Conservation (phyloP, 2,113 vertebrate genomes). For the Gallinago jamesoni region DNA sequence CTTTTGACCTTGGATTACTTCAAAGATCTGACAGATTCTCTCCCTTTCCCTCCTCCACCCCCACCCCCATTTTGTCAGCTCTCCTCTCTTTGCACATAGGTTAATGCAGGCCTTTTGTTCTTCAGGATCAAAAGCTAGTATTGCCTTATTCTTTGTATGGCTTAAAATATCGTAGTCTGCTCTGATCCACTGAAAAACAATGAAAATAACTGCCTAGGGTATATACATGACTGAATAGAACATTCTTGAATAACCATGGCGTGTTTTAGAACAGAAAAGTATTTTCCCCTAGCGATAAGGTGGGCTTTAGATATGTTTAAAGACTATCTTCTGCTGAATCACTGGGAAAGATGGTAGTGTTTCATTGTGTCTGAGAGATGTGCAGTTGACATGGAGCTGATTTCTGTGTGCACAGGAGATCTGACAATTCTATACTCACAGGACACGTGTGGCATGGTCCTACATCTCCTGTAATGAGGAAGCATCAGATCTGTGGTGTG, state of each 20-base stretch:
- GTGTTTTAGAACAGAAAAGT: not conserved
- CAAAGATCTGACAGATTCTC: slow-evolving; percentile 27
- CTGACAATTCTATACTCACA: not conserved
- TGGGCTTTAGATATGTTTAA: not conserved
- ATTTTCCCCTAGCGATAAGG: not conserved
- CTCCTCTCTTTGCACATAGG: slow-evolving; percentile 17
- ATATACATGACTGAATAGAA: not conserved
- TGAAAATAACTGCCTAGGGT: not conserved
- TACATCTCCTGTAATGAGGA: not conserved
- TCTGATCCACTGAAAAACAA: not conserved
- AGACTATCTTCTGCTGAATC: not conserved
- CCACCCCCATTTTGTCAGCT: not conserved
- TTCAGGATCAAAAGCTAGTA: slow-evolving; percentile 14
- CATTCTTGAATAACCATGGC: not conserved
- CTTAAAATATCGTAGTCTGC: not conserved
- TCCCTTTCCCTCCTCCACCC: not conserved
- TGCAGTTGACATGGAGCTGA: not conserved
- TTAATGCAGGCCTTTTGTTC: slow-evolving; percentile 42
- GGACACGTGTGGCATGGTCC: not conserved
- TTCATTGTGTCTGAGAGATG: not conserved
- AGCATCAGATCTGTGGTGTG: fast-evolving
- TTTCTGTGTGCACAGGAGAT: not conserved
- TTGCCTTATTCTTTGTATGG: not conserved
- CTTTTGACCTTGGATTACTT: slow-evolving; percentile 58
- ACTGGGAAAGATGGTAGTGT: not conserved